phyloP scores from a whole-genome alignment of 2,888 invertebrate genomes.

The Epinotia ramella region DNA sequence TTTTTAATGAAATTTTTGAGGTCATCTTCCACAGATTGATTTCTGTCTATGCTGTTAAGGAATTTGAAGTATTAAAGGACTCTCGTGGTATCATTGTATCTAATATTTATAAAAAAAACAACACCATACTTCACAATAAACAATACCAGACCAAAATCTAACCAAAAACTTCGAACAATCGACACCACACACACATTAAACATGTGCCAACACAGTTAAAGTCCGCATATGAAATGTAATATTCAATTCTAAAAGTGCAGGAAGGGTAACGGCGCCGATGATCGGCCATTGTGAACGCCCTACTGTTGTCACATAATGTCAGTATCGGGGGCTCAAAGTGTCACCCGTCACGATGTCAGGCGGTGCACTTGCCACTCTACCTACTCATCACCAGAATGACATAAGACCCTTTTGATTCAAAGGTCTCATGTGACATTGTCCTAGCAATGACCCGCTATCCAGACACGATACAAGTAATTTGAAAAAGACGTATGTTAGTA shows the following conservation, averaged over 20 bases:
- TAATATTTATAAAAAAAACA: background rate
- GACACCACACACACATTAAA: constrained; percentile 11
- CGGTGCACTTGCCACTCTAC: constrained; percentile 80
- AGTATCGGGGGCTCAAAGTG: constrained; percentile 82
- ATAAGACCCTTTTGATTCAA: background rate
- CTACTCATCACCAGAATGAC: constrained; percentile 51
- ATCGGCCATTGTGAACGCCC: constrained; percentile 77
- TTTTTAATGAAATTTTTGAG: no score
- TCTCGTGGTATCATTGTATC: no score
- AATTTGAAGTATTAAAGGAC: no score
- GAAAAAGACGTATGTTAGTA: background rate
- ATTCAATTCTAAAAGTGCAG: constrained; percentile 47
- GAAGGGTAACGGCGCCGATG: constrained; percentile 73
- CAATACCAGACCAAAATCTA: constrained; percentile 9
- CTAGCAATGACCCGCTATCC: background rate
- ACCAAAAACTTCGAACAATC: constrained; percentile 9
- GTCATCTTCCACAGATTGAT: no score
- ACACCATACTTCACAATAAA: background rate
- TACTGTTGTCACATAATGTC: constrained; percentile 81
- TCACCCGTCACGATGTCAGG: constrained; percentile 70
- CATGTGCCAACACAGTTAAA: constrained; percentile 31
- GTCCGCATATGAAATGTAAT: constrained; percentile 46
- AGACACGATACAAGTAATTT: background rate
- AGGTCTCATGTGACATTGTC: constrained; percentile 5
- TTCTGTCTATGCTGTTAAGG: no score